Evolutionary conservation across 2,113 vertebrate genomes (phyloP), one percentile per base, ranked within the genome.

Genomic region (Girardinichthys multiradiatus): DNA sequence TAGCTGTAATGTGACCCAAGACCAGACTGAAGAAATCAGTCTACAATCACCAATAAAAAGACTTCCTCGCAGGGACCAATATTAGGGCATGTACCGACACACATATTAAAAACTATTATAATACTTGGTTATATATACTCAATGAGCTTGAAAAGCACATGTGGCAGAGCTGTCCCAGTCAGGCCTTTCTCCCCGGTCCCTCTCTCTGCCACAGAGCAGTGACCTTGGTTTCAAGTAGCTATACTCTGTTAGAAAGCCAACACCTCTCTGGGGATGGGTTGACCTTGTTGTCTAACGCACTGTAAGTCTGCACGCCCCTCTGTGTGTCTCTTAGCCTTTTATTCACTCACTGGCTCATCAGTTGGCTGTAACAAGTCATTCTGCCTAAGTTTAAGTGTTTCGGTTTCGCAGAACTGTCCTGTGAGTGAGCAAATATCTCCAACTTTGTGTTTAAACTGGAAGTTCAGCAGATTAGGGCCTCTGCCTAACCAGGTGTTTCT

Each of bases 221-320:
- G 92, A 93, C 93, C 93, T 92, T 94, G 91, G 92, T 93, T 90
- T 94, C 92, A 87, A 92, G 91, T 94, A 89, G 91, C 91, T 87
- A 79, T 91, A 77, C 89, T 87, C 88, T 86, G 88, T 82, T 93
- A 80, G 91, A 91, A 93, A 94, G 89, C 92, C 91, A 93, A 92
- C 89, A 92, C 89, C 92, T 92, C 93, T 93, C 92, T 71, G 33
- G 91, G 92, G 93, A 92, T 90, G 90, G 85, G 69, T 81, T 90
- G 92, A 93, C 91, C 92, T 94, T 93, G 92, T 92, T 92, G 87
- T 91, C 80, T 91, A 89, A 82, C 87, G 88, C 83, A 81, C 81
- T 89, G 89, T 74, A 89, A 85, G 86, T 90, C 86, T 89, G 81
- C 76, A 87, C 69, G 29, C 83, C 76, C 63, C 82, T 82, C 60